phyloP scores from a whole-genome alignment of 1,140 invertebrate species.

The Pygmarrhopalites habei region DNA sequence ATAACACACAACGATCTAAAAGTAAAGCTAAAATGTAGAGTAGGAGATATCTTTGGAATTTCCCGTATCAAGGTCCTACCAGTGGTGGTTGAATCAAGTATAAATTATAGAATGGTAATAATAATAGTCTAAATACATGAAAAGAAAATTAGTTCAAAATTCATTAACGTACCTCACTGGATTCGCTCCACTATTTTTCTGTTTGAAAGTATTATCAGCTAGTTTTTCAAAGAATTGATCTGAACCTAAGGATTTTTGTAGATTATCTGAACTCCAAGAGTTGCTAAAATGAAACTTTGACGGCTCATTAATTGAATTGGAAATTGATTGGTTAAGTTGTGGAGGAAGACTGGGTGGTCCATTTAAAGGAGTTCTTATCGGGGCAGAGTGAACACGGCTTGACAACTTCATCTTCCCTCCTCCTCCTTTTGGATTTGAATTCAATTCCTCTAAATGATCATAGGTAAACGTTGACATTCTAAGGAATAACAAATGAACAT shows the following conservation, averaged over 20 bases:
- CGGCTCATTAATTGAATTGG: neutral
- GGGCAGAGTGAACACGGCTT: neutral
- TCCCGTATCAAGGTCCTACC: no score
- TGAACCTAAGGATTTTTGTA: neutral
- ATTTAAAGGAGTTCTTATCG: neutral
- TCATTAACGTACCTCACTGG: no score
- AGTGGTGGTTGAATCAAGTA: no score
- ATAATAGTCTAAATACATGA: no score
- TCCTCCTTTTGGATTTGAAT: neutral
- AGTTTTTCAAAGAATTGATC: no score
- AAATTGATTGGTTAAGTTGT: neutral
- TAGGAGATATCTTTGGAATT: no score
- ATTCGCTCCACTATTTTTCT: no score
- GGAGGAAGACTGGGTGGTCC: neutral
- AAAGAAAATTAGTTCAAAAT: no score
- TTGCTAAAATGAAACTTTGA: slow-evolving; percentile 3
- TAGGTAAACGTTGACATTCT: slow-evolving; percentile 3
- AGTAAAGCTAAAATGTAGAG: no score
- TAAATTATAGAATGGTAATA: no score
- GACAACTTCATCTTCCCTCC: slow-evolving; percentile 1
- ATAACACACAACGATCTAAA: no score
- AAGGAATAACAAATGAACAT: neutral
- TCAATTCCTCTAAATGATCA: neutral
- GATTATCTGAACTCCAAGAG: neutral
- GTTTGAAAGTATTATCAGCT: no score